phyloP scores from a whole-genome alignment of 2,113 vertebrate species.

The Leucopsar rothschildi region DNA sequence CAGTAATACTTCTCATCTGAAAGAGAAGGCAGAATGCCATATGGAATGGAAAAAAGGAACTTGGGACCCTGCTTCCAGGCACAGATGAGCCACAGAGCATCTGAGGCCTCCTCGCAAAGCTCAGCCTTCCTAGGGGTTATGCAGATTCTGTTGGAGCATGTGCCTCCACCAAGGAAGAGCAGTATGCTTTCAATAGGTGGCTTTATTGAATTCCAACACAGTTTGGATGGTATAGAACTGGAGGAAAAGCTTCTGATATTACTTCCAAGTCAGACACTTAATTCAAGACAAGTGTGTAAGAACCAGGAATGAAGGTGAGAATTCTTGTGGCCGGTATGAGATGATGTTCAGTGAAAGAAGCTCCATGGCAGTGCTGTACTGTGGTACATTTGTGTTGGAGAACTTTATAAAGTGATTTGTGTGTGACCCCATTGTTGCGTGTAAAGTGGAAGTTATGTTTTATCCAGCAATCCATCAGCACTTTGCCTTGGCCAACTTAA shows the following conservation, averaged over 20 bases:
- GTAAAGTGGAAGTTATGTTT: neutral
- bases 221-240: neutral
- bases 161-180: neutral
- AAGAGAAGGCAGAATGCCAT: neutral
- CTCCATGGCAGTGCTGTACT: neutral
- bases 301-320: neutral
- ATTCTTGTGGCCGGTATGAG: accelerated
- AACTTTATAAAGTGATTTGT: neutral
- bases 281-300: neutral
- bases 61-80: neutral
- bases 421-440: accelerated
- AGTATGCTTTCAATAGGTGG: accelerated
- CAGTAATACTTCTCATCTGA: neutral
- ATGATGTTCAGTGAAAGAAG: neutral
- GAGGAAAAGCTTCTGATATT: neutral
- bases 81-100: neutral
- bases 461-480: neutral
- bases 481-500: neutral
- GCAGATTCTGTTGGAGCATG: neutral
- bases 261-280: neutral
- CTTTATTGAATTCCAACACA: neutral
- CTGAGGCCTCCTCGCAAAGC: neutral
- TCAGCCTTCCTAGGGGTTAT: neutral
- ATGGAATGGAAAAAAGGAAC: neutral
- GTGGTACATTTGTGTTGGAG: neutral